phyloP scores from a whole-genome alignment of 2,888 invertebrate species.

The Aleiodes leptofemur region DNA sequence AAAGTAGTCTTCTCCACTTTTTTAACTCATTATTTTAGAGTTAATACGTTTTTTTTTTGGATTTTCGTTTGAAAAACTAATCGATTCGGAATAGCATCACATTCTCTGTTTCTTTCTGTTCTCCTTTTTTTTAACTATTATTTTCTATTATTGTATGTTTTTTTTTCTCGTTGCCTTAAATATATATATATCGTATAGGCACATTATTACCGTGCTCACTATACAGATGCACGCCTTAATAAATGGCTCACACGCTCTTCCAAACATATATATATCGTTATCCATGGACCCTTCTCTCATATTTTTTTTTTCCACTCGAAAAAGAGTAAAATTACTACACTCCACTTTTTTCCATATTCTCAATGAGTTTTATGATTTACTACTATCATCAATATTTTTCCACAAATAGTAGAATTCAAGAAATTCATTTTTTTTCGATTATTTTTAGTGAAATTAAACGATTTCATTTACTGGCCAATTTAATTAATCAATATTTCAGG shows the following conservation, averaged over 20 bases:
- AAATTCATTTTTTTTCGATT: not conserved
- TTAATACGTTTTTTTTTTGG: conserved; percentile 11
- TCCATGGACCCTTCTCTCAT: not conserved
- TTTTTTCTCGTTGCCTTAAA: not conserved
- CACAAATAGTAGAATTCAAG: no score
- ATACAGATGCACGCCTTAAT: conserved; percentile 22
- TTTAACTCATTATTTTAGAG: conserved; percentile 4
- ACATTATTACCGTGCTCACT: conserved; percentile 3
- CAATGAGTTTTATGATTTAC: conserved; percentile 27
- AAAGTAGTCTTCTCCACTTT: not conserved
- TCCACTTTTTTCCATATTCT: not conserved
- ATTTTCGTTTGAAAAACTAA: not conserved
- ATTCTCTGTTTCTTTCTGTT: not conserved
- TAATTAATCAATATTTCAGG: no score
- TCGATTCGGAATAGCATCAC: not conserved
- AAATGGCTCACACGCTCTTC: conserved; percentile 7
- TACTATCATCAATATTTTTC: not conserved
- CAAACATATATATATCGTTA: not conserved
- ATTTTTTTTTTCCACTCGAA: not conserved
- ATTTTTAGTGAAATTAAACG: conserved; percentile 12
- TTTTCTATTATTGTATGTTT: not conserved
- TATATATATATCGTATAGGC: conserved; percentile 3
- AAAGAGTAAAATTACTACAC: not conserved
- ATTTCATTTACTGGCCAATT: conserved; percentile 23
- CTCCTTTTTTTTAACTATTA: not conserved